Evolutionary conservation across 2,797 vertebrate species (phyloP).

Genomic region (Premnoplex brunnescens): DNA sequence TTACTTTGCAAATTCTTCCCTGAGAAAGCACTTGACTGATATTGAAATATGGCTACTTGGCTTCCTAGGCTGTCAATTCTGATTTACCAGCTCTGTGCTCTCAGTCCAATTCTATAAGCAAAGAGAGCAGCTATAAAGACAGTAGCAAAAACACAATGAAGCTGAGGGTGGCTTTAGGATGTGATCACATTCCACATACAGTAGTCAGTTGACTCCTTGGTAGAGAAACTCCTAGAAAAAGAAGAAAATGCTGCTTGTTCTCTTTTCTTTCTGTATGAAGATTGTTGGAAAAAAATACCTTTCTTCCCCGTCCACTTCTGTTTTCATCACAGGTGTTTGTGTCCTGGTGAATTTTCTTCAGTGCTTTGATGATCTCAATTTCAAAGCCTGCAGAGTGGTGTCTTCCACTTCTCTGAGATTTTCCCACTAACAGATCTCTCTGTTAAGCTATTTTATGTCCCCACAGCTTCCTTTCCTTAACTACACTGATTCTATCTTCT

Average conservation of each 20-base stretch:
- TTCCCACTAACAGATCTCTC: background rate
- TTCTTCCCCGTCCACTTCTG: background rate
- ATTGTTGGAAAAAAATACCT: background rate
- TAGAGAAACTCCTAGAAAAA: background rate
- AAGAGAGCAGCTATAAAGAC: background rate
- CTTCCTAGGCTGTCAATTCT: background rate
- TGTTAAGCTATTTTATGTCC: background rate
- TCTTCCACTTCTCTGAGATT: background rate
- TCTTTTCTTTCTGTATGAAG: background rate
- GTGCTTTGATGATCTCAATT: background rate
- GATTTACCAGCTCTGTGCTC: background rate
- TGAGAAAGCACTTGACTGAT: background rate
- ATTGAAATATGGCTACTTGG: background rate
- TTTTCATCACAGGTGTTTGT: background rate
- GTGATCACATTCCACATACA: background rate
- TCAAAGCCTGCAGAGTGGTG: background rate
- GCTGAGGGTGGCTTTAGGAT: background rate
- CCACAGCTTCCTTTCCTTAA: background rate
- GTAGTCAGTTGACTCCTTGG: background rate
- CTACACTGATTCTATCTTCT: background rate
- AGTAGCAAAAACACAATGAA: background rate
- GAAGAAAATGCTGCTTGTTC: background rate
- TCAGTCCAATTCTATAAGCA: background rate
- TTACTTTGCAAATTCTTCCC: conserved; percentile 7
- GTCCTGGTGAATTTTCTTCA: background rate